A percentile compares a stretch with the other conserved stretches of the same genome.
These are phyloP conservation scores for Latrodectus elegans DNA, from an alignment of 2,888 invertebrate genomes.

Conservation along the genomic window DNA sequence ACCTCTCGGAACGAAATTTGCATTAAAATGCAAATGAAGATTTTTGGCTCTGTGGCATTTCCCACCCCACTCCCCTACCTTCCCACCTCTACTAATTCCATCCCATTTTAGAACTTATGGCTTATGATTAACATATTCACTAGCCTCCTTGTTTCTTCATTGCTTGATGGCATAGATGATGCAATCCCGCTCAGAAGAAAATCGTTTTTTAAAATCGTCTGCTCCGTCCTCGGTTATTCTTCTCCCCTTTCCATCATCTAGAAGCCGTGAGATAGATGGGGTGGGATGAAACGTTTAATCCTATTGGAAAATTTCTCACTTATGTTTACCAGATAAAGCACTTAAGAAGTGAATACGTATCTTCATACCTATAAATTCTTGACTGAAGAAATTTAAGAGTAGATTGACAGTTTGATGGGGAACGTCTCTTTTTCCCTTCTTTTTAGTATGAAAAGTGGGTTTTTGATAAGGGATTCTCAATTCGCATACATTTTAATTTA, in stretches of 20 bases:
- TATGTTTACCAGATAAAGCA: slow-evolving; percentile 61
- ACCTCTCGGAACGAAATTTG: slow-evolving; percentile 45
- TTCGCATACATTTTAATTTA: slow-evolving; percentile 45
- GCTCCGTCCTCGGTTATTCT: background rate
- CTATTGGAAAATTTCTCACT: slow-evolving; percentile 50
- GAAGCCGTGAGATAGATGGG: background rate
- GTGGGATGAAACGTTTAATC: slow-evolving; percentile 50
- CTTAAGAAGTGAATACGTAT: slow-evolving; percentile 29
- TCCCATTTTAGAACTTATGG: slow-evolving; percentile 55
- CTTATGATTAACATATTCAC: slow-evolving; percentile 65
- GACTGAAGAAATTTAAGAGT: slow-evolving; percentile 7
- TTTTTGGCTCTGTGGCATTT: slow-evolving; percentile 35
- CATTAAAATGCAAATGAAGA: slow-evolving; percentile 69
- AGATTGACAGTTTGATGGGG: slow-evolving; percentile 55
- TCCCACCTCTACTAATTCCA: slow-evolving; percentile 31
- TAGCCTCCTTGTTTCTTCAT: slow-evolving; percentile 30
- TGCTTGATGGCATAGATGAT: slow-evolving; percentile 59
- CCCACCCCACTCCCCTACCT: background rate
- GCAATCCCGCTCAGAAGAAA: slow-evolving; percentile 46
- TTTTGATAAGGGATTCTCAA: slow-evolving; percentile 16
- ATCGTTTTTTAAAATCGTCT: slow-evolving; percentile 61
- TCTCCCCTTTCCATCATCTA: slow-evolving; percentile 4
- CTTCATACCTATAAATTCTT: slow-evolving; percentile 8
- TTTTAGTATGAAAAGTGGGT: background rate
- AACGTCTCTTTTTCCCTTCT: slow-evolving; percentile 3